These are phyloP conservation scores for Protobothrops mucrosquamatus DNA, from an alignment of 2,113 vertebrate genomes.

Conservation along the genomic window DNA sequence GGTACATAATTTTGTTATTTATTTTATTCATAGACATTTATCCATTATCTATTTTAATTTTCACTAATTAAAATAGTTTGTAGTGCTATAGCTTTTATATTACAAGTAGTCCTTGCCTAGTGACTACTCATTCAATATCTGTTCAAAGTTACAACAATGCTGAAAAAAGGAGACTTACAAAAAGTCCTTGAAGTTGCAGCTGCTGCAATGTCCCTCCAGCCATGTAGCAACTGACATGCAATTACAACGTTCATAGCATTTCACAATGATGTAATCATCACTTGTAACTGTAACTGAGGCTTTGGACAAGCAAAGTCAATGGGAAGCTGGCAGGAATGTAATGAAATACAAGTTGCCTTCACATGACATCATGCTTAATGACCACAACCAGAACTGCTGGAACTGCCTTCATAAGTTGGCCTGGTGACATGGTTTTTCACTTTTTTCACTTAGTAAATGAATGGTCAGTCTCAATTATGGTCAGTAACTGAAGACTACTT, in stretches of 20 bases:
- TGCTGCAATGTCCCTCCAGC: neutral
- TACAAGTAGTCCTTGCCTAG: neutral
- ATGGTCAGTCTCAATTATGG: neutral
- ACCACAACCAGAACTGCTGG: neutral
- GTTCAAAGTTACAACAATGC: neutral
- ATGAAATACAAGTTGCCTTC: neutral
- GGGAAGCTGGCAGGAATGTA: neutral
- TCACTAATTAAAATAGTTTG: neutral
- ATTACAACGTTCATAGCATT: neutral
- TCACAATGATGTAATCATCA: neutral
- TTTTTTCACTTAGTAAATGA: neutral
- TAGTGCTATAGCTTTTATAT: neutral
- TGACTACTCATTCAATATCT: neutral
- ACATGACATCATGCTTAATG: neutral
- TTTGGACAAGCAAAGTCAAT: neutral
- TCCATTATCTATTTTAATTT: neutral
- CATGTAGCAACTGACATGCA: neutral
- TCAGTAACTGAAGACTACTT: neutral
- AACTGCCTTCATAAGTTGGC: neutral
- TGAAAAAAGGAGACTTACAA: neutral
- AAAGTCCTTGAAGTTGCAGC: neutral
- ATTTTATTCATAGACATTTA: neutral
- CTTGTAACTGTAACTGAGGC: neutral
- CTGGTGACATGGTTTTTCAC: neutral
- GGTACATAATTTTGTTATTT: conserved; percentile 47